Conservation (phyloP, 2,113 vertebrate species). For the Labeo rohita region DNA sequence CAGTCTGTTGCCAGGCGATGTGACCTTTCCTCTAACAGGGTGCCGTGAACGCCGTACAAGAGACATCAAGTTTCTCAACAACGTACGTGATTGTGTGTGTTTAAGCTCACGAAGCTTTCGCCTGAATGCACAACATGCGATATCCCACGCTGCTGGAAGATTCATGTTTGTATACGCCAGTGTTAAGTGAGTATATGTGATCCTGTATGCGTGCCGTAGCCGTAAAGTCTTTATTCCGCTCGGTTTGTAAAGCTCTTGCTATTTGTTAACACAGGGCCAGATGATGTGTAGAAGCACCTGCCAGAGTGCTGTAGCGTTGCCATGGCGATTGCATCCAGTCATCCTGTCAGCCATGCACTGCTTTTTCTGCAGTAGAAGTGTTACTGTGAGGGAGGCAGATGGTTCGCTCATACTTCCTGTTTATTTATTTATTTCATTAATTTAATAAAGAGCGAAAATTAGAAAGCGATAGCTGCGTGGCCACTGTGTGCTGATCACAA, state of each 20-base stretch:
- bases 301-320: slow-evolving; percentile 82
- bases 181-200: slow-evolving; percentile 3
- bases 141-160: slow-evolving; percentile 1
- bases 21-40: slow-evolving; percentile 67
- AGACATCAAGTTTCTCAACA: slow-evolving; percentile 15
- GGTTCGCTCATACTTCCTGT: slow-evolving; percentile 65
- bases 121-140: slow-evolving; percentile 7
- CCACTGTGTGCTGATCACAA: background rate
- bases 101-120: slow-evolving; percentile 11
- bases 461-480: background rate
- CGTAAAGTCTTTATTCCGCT: background rate
- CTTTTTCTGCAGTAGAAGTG: slow-evolving; percentile 80
- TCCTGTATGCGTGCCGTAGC: background rate
- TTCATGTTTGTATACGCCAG: slow-evolving; percentile 29
- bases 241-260: slow-evolving; percentile 30
- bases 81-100: slow-evolving; percentile 7
- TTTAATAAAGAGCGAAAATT: slow-evolving; percentile 25
- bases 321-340: slow-evolving; percentile 81
- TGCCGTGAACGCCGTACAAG: slow-evolving; percentile 37
- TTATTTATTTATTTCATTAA: slow-evolving; percentile 37
- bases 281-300: slow-evolving; percentile 74
- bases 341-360: slow-evolving; percentile 80
- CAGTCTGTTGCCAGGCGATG: slow-evolving; percentile 70
- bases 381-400: slow-evolving; percentile 72
- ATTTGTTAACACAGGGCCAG: slow-evolving; percentile 71